Evolutionary conservation across 2,113 vertebrate genomes (phyloP), one percentile per base, ranked within the genome.

Genomic region (Antechinus flavipes): DNA sequence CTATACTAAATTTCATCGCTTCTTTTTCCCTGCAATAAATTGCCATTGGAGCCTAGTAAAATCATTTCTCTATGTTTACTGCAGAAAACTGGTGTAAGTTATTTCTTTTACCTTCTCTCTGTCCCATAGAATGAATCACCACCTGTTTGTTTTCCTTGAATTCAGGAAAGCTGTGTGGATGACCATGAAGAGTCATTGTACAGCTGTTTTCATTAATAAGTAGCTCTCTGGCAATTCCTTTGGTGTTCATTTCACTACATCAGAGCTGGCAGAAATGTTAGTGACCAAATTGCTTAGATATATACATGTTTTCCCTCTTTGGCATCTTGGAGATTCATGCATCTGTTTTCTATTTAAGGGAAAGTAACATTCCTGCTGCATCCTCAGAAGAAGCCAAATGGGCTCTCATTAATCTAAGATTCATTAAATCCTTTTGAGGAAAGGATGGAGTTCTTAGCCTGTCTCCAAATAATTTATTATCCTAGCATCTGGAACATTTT

Each of bases 31-130:
- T 52, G 54, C n/a, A 95, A 50, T 61, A 97, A 98, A 96, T 94
- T 95, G 56, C 30, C 16, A 94, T 53, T 97, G 97, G 52, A 96
- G 54, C 24, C 35, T 96, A 98, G 90, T 52, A 97, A 97, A 97
- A 97, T 76, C 53, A 93, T 26, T 0, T 0, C 47, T 93, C 95
- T 97, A 92, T 92, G 94, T 97, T 97, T 96, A 96, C 98, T 94
- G 90, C 14, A 92, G 90, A 96, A 97, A 97, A 97, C n/a, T 94
- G 94, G 16, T 54, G 8, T 94, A 93, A 93, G 47, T 95, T 97
- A 97, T 96, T 96, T 96, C 14, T 46, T 94, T 96, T 93, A 92
- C 0, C 14, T 94, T 96, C 47, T 89, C 54, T 56, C 42, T 93
- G 54, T 54, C 50, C 16, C 8, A 53, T 5, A 61, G 46, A 76